Evolutionary conservation across 2,797 vertebrate species (phyloP), one percentile per base, ranked within the genome.

Genomic region (Galago senegalensis): DNA sequence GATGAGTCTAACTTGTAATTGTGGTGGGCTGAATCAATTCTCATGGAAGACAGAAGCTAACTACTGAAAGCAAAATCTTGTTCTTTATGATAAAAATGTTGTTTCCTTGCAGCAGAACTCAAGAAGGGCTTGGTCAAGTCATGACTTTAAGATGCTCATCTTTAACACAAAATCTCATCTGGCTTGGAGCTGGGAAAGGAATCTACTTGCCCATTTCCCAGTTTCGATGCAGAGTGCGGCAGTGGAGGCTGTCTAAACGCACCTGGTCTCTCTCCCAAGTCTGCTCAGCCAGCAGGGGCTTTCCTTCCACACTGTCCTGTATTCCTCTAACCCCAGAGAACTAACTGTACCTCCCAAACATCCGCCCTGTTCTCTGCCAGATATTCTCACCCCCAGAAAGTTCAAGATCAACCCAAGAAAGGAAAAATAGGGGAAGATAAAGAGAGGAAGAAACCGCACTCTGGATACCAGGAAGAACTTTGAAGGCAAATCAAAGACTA

Each of bases 181-280:
- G 46, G 67, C 34, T 58, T 65, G 5, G 0, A 76, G 61, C 84
- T 29, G 29, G 73, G 84, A 40, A 37, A 2, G 61, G 77, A 60
- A 61, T 13, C 9, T 21, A 7, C 67, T 31, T 37, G 40, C 58
- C 81, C 49, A 31, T 43, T 67, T 91, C 86, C 93, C 40, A 86
- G 73, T 34, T 67, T 14, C n/a, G 23, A 5, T 1, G 12, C 11
- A 18, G 37, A 18, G 18, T 40, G 13, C 37, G 37, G 29, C 56
- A 2, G 0, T 0, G 13, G 40, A 81, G 21, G 1, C 34, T 65
- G 61, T 56, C n/a, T 79, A 0, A 11, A 8, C n/a, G 14, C 6
- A 49, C 20, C 16, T 29, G 43, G n/a, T 73, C 58, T 65, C 79
- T 69, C 56, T 86, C 70, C 83, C 3, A 3, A 79, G 69, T 21